Evolutionary conservation across 2,888 invertebrate genomes (phyloP).

Genomic region (Pogonocherus hispidulus): DNA sequence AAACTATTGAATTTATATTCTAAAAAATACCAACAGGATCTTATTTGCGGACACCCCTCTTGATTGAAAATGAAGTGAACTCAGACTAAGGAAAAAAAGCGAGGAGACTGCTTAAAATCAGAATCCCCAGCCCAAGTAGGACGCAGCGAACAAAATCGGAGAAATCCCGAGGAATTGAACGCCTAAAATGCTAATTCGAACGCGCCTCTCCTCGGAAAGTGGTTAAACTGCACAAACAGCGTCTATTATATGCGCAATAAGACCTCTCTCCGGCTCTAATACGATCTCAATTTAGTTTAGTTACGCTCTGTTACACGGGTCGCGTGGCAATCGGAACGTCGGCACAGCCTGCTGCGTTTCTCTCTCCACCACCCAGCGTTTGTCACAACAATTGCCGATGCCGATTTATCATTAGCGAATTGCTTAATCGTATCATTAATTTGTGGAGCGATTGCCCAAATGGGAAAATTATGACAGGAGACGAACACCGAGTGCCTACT

Average conservation of each 20-base stretch:
- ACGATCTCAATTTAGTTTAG: conserved; percentile 72
- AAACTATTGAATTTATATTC: too few relatives aligned
- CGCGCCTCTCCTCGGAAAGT: conserved; percentile 68
- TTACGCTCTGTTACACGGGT: conserved; percentile 71
- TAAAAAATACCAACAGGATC: too few relatives aligned
- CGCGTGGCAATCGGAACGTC: conserved; percentile 69
- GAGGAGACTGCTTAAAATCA: conserved; percentile 54
- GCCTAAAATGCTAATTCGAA: conserved; percentile 69
- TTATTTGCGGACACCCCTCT: too few relatives aligned
- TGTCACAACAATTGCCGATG: conserved; percentile 51
- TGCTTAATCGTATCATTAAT: conserved; percentile 45
- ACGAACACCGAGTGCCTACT: background rate
- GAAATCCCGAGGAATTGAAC: conserved; percentile 65
- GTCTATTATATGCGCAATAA: conserved; percentile 71
- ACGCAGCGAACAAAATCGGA: conserved; percentile 60
- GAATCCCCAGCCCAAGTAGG: conserved; percentile 60
- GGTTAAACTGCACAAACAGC: conserved; percentile 71
- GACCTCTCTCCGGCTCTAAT: conserved; percentile 70
- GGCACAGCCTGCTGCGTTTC: conserved; percentile 47
- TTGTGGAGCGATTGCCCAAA: conserved; percentile 18
- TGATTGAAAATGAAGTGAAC: conserved; percentile 11
- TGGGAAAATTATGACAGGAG: conserved; percentile 4
- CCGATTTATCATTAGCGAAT: conserved; percentile 47
- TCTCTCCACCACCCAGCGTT: conserved; percentile 53
- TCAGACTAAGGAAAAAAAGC: conserved; percentile 1